Evolutionary conservation across 2,113 vertebrate genomes (phyloP), one percentile per base, ranked within the genome.

Genomic region (Nyctereutes procyonoides): DNA sequence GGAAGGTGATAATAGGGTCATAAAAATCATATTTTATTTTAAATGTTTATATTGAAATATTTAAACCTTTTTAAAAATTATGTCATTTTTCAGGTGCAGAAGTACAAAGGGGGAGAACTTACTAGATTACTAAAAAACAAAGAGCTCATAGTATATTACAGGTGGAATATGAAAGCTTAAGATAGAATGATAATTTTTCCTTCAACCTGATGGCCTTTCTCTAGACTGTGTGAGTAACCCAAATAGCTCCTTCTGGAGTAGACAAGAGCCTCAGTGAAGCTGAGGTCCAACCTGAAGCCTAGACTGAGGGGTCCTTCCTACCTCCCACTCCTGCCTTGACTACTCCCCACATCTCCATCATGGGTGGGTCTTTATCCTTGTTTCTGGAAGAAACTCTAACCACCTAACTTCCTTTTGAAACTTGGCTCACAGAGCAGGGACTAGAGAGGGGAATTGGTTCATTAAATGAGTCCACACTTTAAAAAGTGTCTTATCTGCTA

Each of bases 291-390:
- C 19, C 3, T 73, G 35, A 73, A 14, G 19, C 3, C 0, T 22
- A 38, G 51, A n/a, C 6, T 28, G 43, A 82, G 16, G 30, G 65
- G 26, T 17, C 2, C 11, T 16, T 17, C 10, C 22, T n/a, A 4
- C 16, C 28, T 77, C 15, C 4, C 20, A 28, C 1, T 5, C 16
- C 0, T 12, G 4, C 1, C 5, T 80, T 3, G 12, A 19, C 15
- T 55, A 15, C 4, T 69, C 12, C 2, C 14, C 7, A 8, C 1
- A 5, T 0, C 1, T 30, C 22, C 10, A 12, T 60, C 12, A 51
- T 35, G 11, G 63, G 11, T 15, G 19, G 43, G 2, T 12, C 28
- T 91, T 62, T 5, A 32, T 55, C 51, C 6, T 80, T 19, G 6
- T 48, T 1, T 65, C 8, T 32, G 20, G 0, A 89, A 77, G 38